Evolutionary conservation across 2,113 vertebrate species (phyloP).

Genomic region (Phocoena phocoena): DNA sequence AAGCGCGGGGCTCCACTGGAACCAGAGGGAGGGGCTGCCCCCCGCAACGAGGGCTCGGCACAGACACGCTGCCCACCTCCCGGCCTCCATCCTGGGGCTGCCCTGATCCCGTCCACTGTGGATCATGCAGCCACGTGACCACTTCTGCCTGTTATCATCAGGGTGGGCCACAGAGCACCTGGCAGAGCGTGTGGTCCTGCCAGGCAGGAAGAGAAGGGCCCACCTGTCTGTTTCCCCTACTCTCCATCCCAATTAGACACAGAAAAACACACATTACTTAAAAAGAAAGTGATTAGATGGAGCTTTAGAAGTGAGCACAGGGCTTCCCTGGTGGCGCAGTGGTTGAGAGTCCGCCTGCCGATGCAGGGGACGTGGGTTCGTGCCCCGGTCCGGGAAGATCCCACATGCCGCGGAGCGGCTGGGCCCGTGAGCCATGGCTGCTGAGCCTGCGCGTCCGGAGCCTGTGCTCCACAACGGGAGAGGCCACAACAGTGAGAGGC

Average conservation of each 20-base stretch:
- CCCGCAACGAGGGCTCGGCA: accelerated
- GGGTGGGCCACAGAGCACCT: accelerated
- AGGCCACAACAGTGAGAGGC: too few species aligned
- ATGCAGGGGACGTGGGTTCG: too few species aligned
- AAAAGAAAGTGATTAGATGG: accelerated
- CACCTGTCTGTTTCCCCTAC: background rate
- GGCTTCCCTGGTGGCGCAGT: too few species aligned
- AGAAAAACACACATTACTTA: background rate
- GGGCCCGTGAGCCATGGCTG: too few species aligned
- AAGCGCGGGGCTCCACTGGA: background rate
- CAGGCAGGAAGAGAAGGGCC: background rate
- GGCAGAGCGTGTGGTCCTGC: accelerated
- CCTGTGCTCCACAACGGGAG: too few species aligned
- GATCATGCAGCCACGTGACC: accelerated
- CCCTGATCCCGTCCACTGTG: accelerated
- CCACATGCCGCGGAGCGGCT: too few species aligned
- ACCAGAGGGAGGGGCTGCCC: background rate
- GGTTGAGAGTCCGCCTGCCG: accelerated
- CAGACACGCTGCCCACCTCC: accelerated
- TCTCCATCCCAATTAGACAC: background rate
- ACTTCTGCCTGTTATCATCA: accelerated
- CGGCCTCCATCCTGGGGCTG: accelerated
- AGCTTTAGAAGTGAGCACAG: background rate
- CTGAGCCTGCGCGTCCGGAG: too few species aligned
- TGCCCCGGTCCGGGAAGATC: too few species aligned